Base-by-base conservation (phyloP, 2,888 invertebrate species). In the Blera fallax region DNA sequence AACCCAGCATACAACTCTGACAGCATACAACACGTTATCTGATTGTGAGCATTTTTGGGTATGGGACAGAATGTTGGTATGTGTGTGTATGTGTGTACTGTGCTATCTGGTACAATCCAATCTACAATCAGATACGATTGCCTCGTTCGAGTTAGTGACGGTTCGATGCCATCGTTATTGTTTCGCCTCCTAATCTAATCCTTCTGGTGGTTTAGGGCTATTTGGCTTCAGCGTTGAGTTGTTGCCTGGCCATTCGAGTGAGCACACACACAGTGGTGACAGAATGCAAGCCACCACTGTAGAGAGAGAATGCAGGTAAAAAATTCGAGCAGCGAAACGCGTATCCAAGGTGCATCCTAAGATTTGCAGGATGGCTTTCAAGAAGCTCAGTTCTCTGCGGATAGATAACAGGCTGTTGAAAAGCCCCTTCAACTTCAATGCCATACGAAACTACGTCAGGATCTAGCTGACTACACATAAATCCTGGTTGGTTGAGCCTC, bases 151-250 rank as follows among this genome's bases (percentile, higher is more conserved):
- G 84, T 84, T 84, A 84, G 84, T 80, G 84, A 84, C 84, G 84
- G 84, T 84, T 84, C 84, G 84, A 84, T 84, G 84, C 80, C 84
- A 80, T 84, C 84, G 84, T 84, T 84, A 84, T 84, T 84, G 84
- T 84, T 84, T 84, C 74, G 74, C 74, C 70, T 84, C 65, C 80
- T 84, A 84, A 84, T 84, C 84, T 84, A 84, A 79, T 84, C 70
- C 84, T 84, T 80, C 69, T 76, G 74, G 80, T 80, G 84, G 84
- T 80, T 84, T 76, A 76, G 74, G 84, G 74, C 74, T 79, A 65
- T 84, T 84, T 84, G 80, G 84, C 50, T 76, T 60, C 27, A 58
- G 70, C 58, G 70, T 74, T 76, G 79, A 80, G 73, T 80, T 80
- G 80, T 54, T 64, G 79, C 24, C 40, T 21, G 29, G 7, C 37